Evolutionary conservation across 2,888 invertebrate species (phyloP).

Genomic region (Lasioglossum villosulum): DNA sequence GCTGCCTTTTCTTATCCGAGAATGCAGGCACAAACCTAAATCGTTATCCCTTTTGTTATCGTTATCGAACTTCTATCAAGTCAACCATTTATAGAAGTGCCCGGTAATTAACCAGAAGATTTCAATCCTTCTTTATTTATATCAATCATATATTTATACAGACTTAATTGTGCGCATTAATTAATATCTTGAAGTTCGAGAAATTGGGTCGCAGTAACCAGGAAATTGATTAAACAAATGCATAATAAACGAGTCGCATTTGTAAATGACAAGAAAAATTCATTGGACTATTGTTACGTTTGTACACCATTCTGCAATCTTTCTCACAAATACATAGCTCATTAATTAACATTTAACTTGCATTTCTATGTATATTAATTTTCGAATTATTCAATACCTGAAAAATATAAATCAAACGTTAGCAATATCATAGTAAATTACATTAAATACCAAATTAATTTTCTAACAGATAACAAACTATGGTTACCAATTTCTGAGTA

Average conservation of each 20-base stretch:
- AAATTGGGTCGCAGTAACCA: neutral
- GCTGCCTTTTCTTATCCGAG: slow-evolving; percentile 71
- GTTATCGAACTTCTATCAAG: slow-evolving; percentile 53
- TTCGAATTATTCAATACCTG: too few species aligned
- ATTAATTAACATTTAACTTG: too few species aligned
- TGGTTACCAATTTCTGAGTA: too few species aligned
- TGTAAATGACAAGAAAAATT: too few species aligned
- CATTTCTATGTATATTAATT: too few species aligned
- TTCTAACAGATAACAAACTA: too few species aligned
- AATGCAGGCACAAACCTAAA: slow-evolving; percentile 37
- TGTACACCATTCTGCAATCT: neutral
- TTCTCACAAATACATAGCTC: neutral
- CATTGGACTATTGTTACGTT: neutral
- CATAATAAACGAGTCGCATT: too few species aligned
- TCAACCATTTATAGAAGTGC: neutral
- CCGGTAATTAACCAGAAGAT: neutral
- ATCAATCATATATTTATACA: neutral
- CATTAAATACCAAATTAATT: too few species aligned
- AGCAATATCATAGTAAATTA: too few species aligned
- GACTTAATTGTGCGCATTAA: neutral
- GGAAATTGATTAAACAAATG: neutral
- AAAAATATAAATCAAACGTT: too few species aligned
- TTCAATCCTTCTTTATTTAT: neutral
- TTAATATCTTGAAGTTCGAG: neutral
- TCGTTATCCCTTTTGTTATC: slow-evolving; percentile 70